Evolutionary conservation across 2,113 vertebrate species (phyloP), one percentile per base, ranked within the genome.

Genomic region (Balaeniceps rex): DNA sequence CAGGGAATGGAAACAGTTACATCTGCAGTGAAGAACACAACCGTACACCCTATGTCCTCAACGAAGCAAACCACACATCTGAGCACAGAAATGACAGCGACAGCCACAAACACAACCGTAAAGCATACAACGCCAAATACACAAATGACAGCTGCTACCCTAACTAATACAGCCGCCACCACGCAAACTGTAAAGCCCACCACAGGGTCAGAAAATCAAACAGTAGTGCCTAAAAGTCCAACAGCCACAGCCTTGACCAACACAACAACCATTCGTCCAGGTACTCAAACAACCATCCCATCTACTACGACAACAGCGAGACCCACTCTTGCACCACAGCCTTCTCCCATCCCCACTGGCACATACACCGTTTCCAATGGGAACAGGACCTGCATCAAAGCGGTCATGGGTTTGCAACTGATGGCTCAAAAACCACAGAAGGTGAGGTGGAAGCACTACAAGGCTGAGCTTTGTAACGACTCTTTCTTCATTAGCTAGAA

Each of bases 391-490:
- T 99, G 99, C 38, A 84, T 99, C 93, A 99, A 97, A 97, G 98
- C 96, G 1, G 91, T 95, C 14, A 96, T 99, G 98, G 99, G 99
- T 28, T 96, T 98, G 68, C 93, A 98, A 31, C 98, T 98, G 96
- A 92, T 98, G 1, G 76, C 98, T 93, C 97, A 44, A 25, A 96
- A 97, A 12, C 91, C 94, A 2, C 91, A 97, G 82, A 97, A 63
- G 94, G 98, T 98, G 93, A 98, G 97, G 60, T 26, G 21, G 42
- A 24, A 44, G 58, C 36, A 28, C 38, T 44, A 4, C 33, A 22
- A 51, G 19, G 34, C 51, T 74, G 58, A 87, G 63, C 54, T 84
- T 47, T 70, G n/a, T 31, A n/a, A 29, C 3, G 13, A 18, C n/a
- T 63, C 3, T 63, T 33, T 17, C 57, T 83, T 95, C 24, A 19